A percentile compares a stretch with the other conserved stretches of the same genome.
Evolutionary conservation across 2,797 vertebrate species (phyloP).

Genomic region (Acipenser transmontanus): DNA sequence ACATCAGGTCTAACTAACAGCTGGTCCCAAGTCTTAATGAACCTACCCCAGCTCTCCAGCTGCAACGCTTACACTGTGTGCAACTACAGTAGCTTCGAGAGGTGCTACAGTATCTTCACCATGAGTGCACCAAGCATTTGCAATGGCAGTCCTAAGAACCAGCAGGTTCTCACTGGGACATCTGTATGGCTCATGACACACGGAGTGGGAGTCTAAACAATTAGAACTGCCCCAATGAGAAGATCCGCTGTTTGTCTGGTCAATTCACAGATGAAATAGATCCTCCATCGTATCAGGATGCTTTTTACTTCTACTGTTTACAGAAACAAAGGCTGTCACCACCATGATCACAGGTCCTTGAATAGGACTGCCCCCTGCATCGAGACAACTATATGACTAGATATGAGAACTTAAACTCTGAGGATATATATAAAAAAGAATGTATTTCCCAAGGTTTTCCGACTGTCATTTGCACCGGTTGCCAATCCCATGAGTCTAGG

Average conservation of each 20-base stretch:
- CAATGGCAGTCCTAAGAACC: constrained; percentile 73
- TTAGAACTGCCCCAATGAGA: constrained; percentile 83
- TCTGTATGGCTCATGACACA: constrained; percentile 83
- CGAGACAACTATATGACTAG: constrained; percentile 85
- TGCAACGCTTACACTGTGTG: constrained; percentile 63
- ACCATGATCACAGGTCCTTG: constrained; percentile 77
- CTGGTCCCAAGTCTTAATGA: constrained; percentile 97
- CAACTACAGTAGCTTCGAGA: constrained; percentile 70
- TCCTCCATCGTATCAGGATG: constrained; percentile 88
- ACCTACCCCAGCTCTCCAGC: constrained; percentile 72
- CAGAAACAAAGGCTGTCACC: constrained; percentile 89
- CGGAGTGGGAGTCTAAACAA: constrained; percentile 74
- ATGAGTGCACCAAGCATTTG: constrained; percentile 92
- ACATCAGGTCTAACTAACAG: constrained; percentile 96
- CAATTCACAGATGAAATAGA: constrained; percentile 75
- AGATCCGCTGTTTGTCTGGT: constrained; percentile 82
- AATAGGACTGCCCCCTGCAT: constrained; percentile 89
- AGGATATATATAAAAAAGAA: constrained; percentile 1
- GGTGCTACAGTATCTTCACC: constrained; percentile 90
- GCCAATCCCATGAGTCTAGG: not conserved
- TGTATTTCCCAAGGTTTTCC: not conserved
- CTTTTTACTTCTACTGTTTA: constrained; percentile 93
- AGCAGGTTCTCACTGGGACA: constrained; percentile 87
- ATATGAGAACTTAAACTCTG: not conserved
- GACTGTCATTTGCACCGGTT: not conserved